Conservation (phyloP, 1,140 invertebrate species). For the Solen grandis region DNA sequence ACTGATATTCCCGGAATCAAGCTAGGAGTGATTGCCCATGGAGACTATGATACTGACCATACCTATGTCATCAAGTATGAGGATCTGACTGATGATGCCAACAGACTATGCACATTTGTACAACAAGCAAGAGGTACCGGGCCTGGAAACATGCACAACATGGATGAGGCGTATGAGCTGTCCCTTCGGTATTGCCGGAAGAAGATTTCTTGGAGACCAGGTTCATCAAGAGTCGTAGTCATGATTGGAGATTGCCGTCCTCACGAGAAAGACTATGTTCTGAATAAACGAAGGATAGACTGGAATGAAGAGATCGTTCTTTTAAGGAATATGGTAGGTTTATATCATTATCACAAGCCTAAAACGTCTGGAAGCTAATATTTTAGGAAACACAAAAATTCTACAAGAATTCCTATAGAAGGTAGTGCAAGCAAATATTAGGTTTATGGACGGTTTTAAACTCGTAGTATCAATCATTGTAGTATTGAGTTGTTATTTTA, state of each 20-base stretch:
- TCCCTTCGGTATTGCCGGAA: constrained; percentile 14
- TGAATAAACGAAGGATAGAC: constrained; percentile 7
- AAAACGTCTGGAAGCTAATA: no score
- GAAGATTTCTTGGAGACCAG: background rate
- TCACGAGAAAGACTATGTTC: background rate
- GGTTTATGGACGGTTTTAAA: background rate
- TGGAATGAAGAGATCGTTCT: constrained; percentile 4
- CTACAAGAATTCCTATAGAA: no score
- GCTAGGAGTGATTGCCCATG: constrained; percentile 60
- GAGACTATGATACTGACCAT: constrained; percentile 54
- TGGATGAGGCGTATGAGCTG: constrained; percentile 59
- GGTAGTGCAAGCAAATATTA: background rate
- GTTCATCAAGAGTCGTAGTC: constrained; percentile 10
- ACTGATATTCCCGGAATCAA: constrained; percentile 57
- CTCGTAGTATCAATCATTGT: background rate
- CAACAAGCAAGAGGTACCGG: constrained; percentile 38
- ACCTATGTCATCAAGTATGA: constrained; percentile 58
- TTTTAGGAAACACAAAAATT: no score
- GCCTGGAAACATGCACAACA: background rate
- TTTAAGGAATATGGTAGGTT: constrained; percentile 18
- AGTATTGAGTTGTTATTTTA: background rate
- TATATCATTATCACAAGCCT: no score
- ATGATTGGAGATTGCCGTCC: constrained; percentile 28
- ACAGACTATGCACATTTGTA: constrained; percentile 52
- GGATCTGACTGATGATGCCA: constrained; percentile 51